Evolutionary conservation across 2,797 vertebrate genomes (phyloP).

Genomic region (Aselliscus stoliczkanus): DNA sequence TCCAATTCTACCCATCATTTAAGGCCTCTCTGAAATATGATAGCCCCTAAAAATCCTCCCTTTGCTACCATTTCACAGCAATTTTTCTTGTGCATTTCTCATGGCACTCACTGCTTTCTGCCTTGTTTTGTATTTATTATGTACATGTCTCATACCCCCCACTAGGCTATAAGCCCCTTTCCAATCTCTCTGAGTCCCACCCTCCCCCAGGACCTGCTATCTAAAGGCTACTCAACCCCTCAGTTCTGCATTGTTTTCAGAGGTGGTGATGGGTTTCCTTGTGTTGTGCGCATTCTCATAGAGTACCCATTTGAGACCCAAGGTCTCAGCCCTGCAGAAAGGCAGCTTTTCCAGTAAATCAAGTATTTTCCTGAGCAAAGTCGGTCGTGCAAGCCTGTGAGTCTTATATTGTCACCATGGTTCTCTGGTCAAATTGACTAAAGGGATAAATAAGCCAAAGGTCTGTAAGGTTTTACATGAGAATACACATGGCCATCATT

Average conservation of each 20-base stretch:
- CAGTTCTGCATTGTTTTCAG: neutral
- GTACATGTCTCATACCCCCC: neutral
- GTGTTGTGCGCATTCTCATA: neutral
- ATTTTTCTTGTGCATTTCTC: neutral
- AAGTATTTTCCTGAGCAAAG: neutral
- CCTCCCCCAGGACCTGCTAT: neutral
- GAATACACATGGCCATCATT: neutral
- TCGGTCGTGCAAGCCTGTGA: neutral
- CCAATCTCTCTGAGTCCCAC: neutral
- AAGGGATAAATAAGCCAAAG: neutral
- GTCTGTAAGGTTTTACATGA: neutral
- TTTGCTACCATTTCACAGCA: neutral
- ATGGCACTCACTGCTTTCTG: neutral
- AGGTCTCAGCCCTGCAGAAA: neutral
- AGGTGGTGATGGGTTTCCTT: neutral
- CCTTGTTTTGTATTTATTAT: neutral
- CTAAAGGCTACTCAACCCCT: neutral
- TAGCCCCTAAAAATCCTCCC: neutral
- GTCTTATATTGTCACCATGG: neutral
- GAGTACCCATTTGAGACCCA: neutral
- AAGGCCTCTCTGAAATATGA: constrained; percentile 20
- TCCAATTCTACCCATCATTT: neutral
- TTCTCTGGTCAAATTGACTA: neutral
- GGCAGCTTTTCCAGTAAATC: neutral
- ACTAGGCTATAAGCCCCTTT: neutral